These are phyloP conservation scores for Drosophila serrata DNA, from an alignment of 1,140 invertebrate genomes.

Conservation along the genomic window DNA sequence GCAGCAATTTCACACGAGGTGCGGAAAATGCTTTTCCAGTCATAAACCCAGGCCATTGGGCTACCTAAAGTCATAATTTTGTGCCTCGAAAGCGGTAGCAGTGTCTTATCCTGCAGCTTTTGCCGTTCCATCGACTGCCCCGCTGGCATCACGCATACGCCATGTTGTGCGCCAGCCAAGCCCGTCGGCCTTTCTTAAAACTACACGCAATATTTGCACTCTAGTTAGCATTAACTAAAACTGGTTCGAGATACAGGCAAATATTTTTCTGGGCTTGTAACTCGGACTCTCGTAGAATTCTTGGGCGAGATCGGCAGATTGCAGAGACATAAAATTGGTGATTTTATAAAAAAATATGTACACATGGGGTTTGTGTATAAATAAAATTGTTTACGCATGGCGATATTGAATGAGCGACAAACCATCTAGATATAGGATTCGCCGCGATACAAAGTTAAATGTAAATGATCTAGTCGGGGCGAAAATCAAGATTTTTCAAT, in stretches of 20 bases:
- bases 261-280: conserved; percentile 15
- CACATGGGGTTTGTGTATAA: conserved; percentile 37
- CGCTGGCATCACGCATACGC: conserved; percentile 60
- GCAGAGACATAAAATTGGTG: conserved; percentile 49
- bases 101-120: conserved; percentile 34
- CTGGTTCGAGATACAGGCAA: conserved; percentile 30
- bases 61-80: conserved; percentile 52
- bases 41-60: conserved; percentile 42
- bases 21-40: conserved; percentile 41
- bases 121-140: conserved; percentile 38
- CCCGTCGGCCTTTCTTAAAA: conserved; percentile 65
- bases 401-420: conserved; percentile 41
- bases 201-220: conserved; percentile 54
- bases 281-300: conserved; percentile 9
- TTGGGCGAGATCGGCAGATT: conserved; percentile 39
- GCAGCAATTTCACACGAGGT: conserved; percentile 28
- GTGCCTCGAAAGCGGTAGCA: conserved; percentile 20
- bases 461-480: conserved; percentile 45
- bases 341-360: conserved; percentile 46
- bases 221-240: conserved; percentile 43
- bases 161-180: conserved; percentile 60
- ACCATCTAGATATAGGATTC: conserved; percentile 53
- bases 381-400: conserved; percentile 58
- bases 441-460: conserved; percentile 42
- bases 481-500: conserved; percentile 68